Percentiles rank a stretch among this genome's conserved stretches.
These are phyloP conservation scores for Ectobius pallidus DNA, from an alignment of 2,888 invertebrate species.

Conservation along the genomic window DNA sequence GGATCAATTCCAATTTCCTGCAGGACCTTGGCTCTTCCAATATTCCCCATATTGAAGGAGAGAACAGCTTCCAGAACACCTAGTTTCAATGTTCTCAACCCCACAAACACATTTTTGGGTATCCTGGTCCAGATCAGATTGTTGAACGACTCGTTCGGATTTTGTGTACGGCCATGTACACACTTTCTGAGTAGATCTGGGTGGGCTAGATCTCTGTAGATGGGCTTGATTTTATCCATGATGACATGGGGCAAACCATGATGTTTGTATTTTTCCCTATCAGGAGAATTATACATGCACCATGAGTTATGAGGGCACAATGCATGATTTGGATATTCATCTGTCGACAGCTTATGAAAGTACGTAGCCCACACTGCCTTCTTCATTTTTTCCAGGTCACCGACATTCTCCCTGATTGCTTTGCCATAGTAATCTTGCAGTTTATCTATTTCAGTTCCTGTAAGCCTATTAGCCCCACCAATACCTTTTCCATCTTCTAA, in stretches of 20 bases:
- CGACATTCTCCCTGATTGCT: constrained; percentile 7
- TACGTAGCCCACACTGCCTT: constrained; percentile 30
- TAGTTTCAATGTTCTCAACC: constrained; percentile 28
- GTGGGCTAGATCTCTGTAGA: constrained; percentile 30
- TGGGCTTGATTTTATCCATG: constrained; percentile 36
- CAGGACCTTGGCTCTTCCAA: too few relatives aligned
- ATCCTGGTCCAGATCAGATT: too few relatives aligned
- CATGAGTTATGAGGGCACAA: constrained; percentile 32
- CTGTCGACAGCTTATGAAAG: constrained; percentile 33
- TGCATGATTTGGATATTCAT: constrained; percentile 29
- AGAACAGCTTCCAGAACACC: constrained; percentile 33
- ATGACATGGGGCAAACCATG: constrained; percentile 31
- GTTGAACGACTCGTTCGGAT: too few relatives aligned
- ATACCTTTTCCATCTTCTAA: constrained; percentile 10
- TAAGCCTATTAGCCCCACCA: not conserved
- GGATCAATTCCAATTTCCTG: not conserved
- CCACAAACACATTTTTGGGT: constrained; percentile 38
- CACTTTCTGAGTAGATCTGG: too few relatives aligned
- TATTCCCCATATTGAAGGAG: constrained; percentile 32
- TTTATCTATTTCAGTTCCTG: constrained; percentile 9
- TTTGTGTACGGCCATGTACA: constrained; percentile 35
- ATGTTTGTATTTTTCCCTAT: constrained; percentile 26
- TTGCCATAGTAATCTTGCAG: constrained; percentile 17
- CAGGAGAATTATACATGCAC: constrained; percentile 29
- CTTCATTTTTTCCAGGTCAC: not conserved